Evolutionary conservation across 1,140 invertebrate species (phyloP).

Genomic region (Drosophila lacteicornis): DNA sequence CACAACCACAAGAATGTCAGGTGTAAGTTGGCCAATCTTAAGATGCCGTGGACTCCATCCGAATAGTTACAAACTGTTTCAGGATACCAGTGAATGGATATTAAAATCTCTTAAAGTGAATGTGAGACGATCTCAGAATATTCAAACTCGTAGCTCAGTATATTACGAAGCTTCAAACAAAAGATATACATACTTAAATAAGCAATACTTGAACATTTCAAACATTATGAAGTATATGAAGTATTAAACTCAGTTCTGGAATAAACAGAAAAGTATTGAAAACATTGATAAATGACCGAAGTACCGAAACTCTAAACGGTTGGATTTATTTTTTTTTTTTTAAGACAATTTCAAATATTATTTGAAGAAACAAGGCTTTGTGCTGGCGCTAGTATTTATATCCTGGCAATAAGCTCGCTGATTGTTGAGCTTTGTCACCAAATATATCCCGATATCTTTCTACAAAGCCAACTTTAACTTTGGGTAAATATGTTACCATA

Average conservation of each 20-base stretch:
- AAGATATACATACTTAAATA: background rate
- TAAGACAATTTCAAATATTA: too few species aligned
- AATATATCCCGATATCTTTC: too few species aligned
- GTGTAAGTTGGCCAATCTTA: slow-evolving; percentile 13
- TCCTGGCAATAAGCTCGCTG: too few species aligned
- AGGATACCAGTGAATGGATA: background rate
- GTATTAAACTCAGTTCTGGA: background rate
- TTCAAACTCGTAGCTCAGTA: slow-evolving; percentile 7
- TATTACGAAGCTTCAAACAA: slow-evolving; percentile 1
- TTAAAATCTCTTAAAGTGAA: background rate
- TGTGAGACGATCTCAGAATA: slow-evolving; percentile 22
- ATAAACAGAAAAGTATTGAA: background rate
- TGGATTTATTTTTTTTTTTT: too few species aligned
- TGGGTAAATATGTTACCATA: too few species aligned
- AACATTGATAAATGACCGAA: background rate
- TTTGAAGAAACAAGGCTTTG: too few species aligned
- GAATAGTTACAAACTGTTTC: slow-evolving; percentile 5
- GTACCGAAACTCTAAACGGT: too few species aligned
- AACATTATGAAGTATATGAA: too few species aligned
- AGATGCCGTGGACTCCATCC: slow-evolving; percentile 4
- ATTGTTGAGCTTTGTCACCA: too few species aligned
- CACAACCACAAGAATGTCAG: slow-evolving; percentile 46
- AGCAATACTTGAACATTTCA: background rate
- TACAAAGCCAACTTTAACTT: too few species aligned
- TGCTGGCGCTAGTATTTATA: too few species aligned